Evolutionary conservation across 2,797 vertebrate genomes (phyloP).

Genomic region (Neomorphus geoffroyi): DNA sequence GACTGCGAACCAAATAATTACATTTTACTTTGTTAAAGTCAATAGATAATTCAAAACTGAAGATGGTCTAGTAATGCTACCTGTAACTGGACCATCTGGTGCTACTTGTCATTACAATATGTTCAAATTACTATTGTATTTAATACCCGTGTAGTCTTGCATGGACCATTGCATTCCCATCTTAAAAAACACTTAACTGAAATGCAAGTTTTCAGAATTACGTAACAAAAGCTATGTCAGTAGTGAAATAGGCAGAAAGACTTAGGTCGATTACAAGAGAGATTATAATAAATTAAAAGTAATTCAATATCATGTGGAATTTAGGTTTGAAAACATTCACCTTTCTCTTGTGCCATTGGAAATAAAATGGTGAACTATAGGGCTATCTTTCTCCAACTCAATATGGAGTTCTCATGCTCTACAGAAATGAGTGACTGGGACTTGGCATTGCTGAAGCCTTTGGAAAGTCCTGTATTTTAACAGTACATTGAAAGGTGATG

Average conservation of each 20-base stretch:
- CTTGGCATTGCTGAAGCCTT: neutral
- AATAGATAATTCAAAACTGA: neutral
- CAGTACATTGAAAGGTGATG: neutral
- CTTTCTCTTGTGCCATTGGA: neutral
- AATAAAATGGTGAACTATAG: fast-evolving
- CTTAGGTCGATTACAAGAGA: neutral
- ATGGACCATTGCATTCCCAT: neutral
- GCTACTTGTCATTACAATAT: neutral
- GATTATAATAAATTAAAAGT: neutral
- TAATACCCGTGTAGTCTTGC: neutral
- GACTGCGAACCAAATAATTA: neutral
- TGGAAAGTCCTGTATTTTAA: neutral
- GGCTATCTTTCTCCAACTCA: neutral
- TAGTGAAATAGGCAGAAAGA: neutral
- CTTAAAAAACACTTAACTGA: neutral
- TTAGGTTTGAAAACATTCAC: neutral
- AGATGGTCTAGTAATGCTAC: neutral
- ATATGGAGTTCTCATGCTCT: neutral
- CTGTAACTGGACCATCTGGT: neutral
- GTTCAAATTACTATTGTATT: neutral
- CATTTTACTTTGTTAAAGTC: neutral
- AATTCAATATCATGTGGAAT: neutral
- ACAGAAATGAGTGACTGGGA: neutral
- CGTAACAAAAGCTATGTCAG: neutral
- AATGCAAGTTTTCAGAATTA: neutral